These are phyloP conservation scores for Origma solitaria DNA, from an alignment of 2,113 vertebrate genomes.

Conservation along the genomic window DNA sequence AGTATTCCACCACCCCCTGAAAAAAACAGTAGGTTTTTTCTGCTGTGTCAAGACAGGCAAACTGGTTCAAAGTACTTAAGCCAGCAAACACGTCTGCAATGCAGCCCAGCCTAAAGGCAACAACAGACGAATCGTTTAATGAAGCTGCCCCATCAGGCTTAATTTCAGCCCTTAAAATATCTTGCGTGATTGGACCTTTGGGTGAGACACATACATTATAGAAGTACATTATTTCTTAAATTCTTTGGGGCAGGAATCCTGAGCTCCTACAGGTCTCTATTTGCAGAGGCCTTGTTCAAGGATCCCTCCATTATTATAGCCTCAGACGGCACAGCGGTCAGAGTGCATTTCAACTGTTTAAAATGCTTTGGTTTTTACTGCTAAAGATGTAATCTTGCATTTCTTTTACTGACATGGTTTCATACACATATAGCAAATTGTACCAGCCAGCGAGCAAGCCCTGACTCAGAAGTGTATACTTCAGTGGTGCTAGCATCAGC, in stretches of 20 bases:
- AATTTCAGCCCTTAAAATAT: conserved; percentile 26
- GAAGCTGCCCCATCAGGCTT: neutral
- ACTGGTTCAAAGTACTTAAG: conserved; percentile 10
- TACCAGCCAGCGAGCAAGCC: neutral
- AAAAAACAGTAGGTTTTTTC: neutral
- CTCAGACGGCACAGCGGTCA: neutral
- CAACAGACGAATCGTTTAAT: neutral
- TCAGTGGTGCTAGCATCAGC: neutral
- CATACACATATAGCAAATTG: rapidly evolving
- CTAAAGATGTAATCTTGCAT: neutral
- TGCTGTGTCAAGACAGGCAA: conserved; percentile 49
- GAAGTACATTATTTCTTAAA: neutral
- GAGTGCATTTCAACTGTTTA: neutral
- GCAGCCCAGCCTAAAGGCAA: conserved; percentile 49
- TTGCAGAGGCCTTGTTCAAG: neutral
- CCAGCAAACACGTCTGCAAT: conserved; percentile 15
- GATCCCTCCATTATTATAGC: neutral
- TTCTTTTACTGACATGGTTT: neutral
- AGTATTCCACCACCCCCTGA: neutral
- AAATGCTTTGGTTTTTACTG: neutral
- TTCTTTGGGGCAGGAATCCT: neutral
- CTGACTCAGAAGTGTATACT: neutral
- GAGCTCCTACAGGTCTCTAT: neutral
- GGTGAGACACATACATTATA: neutral
- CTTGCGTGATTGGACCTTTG: neutral